Evolutionary conservation across 1,140 invertebrate genomes (phyloP), one percentile per base, ranked within the genome.

Genomic region (Planococcus citri): DNA sequence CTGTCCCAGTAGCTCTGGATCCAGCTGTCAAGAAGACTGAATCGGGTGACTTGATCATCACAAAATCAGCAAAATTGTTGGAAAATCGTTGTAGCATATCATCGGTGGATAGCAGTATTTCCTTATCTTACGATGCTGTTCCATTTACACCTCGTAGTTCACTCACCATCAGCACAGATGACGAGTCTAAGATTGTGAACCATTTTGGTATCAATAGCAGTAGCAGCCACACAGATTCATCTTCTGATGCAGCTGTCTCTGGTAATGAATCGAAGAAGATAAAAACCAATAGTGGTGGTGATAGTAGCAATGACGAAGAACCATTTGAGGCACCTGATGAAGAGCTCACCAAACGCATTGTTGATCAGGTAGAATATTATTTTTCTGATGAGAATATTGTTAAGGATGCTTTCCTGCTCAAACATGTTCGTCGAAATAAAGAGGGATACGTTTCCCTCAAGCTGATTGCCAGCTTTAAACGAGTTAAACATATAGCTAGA

Each of bases 371-470:
- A 8, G 92, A 94, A 79, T 94, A 91, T 77, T 96, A 96, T 78
- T 96, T 97, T 77, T 94, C 92, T 70, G 93, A 97, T 77, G 91
- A 88, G 20, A 95, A 94, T 76, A 93, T 97, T 70, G 86, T 92
- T 0, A 96, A 95, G 78, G 94, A 97, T 77, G 92, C 94, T 1
- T 97, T 97, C 78, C 80, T 97, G 6, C 78, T 97, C 37, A 97
- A 97, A 78, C 94, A 97, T 78, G 93, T 97, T 1, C 86, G 91
- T 33, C 83, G 94, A 24, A 95, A 96, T 77, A 95, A 95, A 77
- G 92, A 95, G 78, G 94, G 95, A 10, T 97, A 90, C 79, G 94
- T 97, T 1, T 94, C 91, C 33, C 80, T 97, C 8, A 97, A 97
- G 78, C 80, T 97, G 41, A 94, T 96, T 68, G 94, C 93, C 1